Conservation (phyloP, 1,140 invertebrate species). For the Eulimnadia texana region DNA sequence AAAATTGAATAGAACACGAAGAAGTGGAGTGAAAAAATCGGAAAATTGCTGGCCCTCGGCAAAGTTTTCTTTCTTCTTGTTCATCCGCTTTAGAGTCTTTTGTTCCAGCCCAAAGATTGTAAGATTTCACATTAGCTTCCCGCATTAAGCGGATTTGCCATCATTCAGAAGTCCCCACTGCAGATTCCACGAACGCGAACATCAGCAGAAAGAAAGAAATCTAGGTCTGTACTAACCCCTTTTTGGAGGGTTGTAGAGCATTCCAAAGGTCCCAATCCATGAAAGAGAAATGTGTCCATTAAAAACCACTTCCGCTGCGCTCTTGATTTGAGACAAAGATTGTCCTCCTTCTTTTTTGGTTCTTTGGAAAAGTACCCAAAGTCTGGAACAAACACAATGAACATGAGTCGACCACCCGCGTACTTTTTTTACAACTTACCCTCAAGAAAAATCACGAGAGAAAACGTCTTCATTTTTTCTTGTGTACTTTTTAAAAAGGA, state of each 20-base stretch:
- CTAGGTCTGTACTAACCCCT: no score
- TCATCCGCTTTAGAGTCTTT: background rate
- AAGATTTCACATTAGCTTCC: background rate
- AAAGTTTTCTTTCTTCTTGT: constrained; percentile 1
- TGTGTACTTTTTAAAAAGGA: no score
- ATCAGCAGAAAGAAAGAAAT: background rate
- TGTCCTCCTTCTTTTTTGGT: background rate
- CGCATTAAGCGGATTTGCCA: background rate
- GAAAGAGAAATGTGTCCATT: background rate
- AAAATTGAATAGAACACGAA: background rate
- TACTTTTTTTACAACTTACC: background rate
- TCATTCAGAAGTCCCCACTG: no score
- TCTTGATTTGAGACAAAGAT: background rate
- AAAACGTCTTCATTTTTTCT: background rate
- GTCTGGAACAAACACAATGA: background rate
- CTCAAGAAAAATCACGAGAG: no score
- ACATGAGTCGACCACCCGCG: background rate
- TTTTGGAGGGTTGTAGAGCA: background rate
- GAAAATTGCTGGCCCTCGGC: background rate
- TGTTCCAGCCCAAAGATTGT: constrained; percentile 1
- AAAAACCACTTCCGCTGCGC: background rate
- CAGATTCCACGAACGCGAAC: no score
- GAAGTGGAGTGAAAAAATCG: background rate
- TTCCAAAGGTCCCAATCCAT: no score
- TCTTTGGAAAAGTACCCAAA: no score